Evolutionary conservation across 2,888 invertebrate species (phyloP).

Genomic region (Eupithecia dodoneata): DNA sequence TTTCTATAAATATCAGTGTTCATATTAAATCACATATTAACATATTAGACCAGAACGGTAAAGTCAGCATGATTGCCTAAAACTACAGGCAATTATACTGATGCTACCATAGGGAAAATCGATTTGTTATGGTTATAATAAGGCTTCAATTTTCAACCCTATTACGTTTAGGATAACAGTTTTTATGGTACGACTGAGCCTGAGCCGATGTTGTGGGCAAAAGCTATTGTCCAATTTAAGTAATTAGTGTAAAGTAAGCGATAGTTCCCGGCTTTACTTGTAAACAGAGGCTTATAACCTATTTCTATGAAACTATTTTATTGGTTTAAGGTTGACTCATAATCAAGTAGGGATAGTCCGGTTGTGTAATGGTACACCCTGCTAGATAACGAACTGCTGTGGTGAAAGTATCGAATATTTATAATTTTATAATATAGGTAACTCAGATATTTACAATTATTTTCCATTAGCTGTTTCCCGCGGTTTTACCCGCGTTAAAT

Average conservation of each 20-base stretch:
- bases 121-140: background rate
- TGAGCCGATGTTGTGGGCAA: background rate
- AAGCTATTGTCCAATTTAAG: background rate
- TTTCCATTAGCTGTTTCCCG: no score
- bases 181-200: background rate
- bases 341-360: no score
- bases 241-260: background rate
- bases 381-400: no score
- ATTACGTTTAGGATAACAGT: background rate
- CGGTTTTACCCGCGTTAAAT: no score
- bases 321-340: no score
- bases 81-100: background rate
- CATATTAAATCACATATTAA: background rate
- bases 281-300: background rate
- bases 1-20: background rate
- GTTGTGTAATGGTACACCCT: no score
- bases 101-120: no score
- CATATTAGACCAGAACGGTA: background rate
- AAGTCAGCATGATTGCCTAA: background rate
- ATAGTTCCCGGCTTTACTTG: background rate
- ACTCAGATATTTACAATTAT: no score
- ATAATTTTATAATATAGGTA: no score
- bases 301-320: no score
- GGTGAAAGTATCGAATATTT: no score
- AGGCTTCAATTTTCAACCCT: constrained; percentile 4